Evolutionary conservation across 2,797 vertebrate genomes (phyloP).

Genomic region (Cephalopachus bancanus): DNA sequence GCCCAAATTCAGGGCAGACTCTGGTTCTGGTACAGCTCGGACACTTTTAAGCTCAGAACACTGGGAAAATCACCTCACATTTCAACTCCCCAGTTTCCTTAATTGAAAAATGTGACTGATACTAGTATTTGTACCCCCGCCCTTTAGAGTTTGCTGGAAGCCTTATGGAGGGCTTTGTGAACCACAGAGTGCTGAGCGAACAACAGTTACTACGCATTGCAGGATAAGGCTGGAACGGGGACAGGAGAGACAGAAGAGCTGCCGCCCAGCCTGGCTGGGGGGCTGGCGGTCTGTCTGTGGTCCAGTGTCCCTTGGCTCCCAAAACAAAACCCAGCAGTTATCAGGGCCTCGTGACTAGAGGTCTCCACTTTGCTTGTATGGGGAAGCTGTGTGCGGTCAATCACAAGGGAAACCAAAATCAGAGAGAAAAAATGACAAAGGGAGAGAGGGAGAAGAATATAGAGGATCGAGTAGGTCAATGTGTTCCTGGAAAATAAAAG

Average conservation of each 20-base stretch:
- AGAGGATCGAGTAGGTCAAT: conserved; percentile 83
- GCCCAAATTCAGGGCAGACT: background rate
- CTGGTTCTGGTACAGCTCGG: background rate
- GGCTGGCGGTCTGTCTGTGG: conserved; percentile 19
- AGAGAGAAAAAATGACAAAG: conserved; percentile 81
- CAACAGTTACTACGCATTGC: background rate
- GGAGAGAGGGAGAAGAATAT: conserved; percentile 77
- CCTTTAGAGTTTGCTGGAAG: background rate
- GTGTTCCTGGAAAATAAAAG: conserved; percentile 86
- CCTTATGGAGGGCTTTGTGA: background rate
- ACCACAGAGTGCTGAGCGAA: background rate
- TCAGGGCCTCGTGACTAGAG: conserved; percentile 80
- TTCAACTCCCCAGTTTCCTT: background rate
- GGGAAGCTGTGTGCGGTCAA: conserved; percentile 83
- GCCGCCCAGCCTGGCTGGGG: background rate
- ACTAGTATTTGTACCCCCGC: background rate
- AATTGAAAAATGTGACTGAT: background rate
- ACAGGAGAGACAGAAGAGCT: conserved; percentile 13
- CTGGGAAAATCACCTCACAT: background rate
- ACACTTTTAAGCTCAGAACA: background rate
- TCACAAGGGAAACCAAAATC: conserved; percentile 84
- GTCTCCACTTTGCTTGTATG: conserved; percentile 80
- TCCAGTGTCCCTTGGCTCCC: conserved; percentile 48
- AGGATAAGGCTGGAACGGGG: background rate
- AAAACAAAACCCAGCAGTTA: conserved; percentile 80